Evolutionary conservation across 2,113 vertebrate genomes (phyloP).

Genomic region (Collichthys lucidus): DNA sequence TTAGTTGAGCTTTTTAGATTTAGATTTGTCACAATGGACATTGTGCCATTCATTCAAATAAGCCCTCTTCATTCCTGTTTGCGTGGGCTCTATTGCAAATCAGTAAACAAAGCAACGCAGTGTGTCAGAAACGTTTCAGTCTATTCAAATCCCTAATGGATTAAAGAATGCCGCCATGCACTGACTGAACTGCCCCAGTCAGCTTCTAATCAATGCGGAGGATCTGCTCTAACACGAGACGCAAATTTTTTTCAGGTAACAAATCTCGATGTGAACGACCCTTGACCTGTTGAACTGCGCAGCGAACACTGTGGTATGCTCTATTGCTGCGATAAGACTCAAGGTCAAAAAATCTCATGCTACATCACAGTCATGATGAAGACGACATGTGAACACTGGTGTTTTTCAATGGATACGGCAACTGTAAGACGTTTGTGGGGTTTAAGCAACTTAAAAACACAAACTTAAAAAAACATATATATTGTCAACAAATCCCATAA

Average conservation of each 20-base stretch:
- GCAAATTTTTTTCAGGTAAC: not conserved
- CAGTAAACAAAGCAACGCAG: slow-evolving; percentile 2
- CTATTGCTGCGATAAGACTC: not conserved
- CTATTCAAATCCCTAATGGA: not conserved
- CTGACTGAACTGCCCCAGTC: not conserved
- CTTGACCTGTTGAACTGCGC: not conserved
- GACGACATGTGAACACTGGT: not conserved
- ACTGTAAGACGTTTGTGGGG: not conserved
- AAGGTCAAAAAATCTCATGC: not conserved
- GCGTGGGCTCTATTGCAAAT: not conserved
- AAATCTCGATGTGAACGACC: not conserved
- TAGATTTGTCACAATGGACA: not conserved
- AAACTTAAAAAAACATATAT: no score
- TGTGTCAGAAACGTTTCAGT: not conserved
- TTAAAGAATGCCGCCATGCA: not conserved
- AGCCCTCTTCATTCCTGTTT: not conserved
- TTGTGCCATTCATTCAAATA: slow-evolving; percentile 18
- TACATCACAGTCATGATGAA: not conserved
- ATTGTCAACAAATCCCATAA: no score
- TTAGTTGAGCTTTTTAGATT: not conserved
- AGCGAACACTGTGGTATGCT: not conserved
- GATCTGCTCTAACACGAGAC: not conserved
- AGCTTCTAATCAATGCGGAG: not conserved
- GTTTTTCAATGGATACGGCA: not conserved
- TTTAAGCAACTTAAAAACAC: not conserved